phyloP scores from a whole-genome alignment of 64 coral and sea anemone genomes.

The Pachyseris speciosa region DNA sequence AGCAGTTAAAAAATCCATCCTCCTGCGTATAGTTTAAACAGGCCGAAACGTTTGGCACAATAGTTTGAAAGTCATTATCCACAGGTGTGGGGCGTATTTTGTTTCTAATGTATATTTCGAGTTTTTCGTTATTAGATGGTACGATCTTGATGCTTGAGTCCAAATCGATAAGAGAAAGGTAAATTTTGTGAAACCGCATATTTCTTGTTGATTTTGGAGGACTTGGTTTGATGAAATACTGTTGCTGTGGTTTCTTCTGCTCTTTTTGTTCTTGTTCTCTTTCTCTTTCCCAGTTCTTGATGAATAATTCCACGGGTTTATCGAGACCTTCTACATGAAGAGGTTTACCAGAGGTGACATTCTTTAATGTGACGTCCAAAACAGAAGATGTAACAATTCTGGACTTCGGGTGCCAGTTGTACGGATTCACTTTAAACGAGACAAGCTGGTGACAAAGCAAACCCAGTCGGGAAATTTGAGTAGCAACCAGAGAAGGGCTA shows the following conservation, averaged over 20 bases:
- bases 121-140: conserved; percentile 13
- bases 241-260: background rate
- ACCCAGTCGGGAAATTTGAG: background rate
- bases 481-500: no score
- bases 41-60: conserved; percentile 21
- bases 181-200: conserved; percentile 59
- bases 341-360: conserved; percentile 24
- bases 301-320: conserved; percentile 64
- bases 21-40: conserved; percentile 16
- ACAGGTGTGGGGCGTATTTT: conserved; percentile 36
- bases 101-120: conserved; percentile 53
- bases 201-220: conserved; percentile 20
- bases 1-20: conserved; percentile 4
- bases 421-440: conserved; percentile 60
- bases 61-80: conserved; percentile 35
- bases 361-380: conserved; percentile 51
- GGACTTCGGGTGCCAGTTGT: conserved; percentile 36
- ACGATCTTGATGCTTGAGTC: conserved; percentile 18
- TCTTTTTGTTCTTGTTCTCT: background rate
- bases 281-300: conserved; percentile 33
- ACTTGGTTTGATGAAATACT: conserved; percentile 1
- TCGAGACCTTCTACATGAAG: conserved; percentile 28
- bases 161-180: conserved; percentile 9
- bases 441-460: conserved; percentile 15
- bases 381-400: conserved; percentile 60